phyloP scores from a whole-genome alignment of 2,797 vertebrate species.

The Spinus pinus region DNA sequence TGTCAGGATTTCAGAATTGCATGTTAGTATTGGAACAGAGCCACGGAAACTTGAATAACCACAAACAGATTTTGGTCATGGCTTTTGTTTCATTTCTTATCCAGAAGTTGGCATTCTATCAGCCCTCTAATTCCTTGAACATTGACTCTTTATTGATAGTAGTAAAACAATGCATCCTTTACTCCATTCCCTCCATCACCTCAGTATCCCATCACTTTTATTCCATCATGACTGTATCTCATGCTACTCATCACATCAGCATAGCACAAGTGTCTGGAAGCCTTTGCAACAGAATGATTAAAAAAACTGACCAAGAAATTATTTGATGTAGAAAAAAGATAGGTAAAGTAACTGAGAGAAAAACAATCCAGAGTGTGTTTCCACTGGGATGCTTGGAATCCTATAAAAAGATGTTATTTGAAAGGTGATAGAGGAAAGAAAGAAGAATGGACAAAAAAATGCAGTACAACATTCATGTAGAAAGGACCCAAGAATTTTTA shows the following conservation, averaged over 20 bases:
- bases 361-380: not conserved
- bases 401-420: not conserved
- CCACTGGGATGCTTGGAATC: not conserved
- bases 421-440: not conserved
- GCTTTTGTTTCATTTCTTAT: constrained; percentile 53
- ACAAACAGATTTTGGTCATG: constrained; percentile 4
- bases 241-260: not conserved
- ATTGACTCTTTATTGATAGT: constrained; percentile 10
- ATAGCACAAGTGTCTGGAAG: not conserved
- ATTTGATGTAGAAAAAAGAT: not conserved
- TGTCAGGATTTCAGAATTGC: constrained; percentile 43
- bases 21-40: constrained; percentile 40
- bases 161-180: not conserved
- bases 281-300: not conserved
- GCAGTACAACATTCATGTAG: not conserved
- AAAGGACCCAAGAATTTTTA: not conserved
- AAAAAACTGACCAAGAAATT: not conserved
- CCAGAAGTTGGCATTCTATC: constrained; percentile 24
- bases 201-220: not conserved
- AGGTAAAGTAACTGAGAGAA: not conserved
- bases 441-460: not conserved
- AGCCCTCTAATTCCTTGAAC: constrained; percentile 7
- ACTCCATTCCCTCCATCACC: not conserved
- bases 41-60: constrained; percentile 55
- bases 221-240: not conserved